Base-by-base conservation (phyloP, 2,888 invertebrate genomes). In the Drosophila paracracens region DNA sequence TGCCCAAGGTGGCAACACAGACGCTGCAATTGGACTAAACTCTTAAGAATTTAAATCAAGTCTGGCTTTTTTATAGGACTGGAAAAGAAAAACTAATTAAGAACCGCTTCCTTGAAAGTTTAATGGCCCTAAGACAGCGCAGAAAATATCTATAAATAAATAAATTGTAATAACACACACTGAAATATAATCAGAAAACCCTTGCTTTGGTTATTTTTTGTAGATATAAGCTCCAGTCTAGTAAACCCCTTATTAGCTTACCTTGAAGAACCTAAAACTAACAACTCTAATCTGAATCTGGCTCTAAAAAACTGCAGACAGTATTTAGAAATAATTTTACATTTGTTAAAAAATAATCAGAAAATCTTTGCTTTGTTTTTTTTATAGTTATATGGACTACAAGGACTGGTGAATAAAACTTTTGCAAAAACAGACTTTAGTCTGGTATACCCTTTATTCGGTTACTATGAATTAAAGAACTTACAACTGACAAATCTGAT, bases 1-100 rank as follows among this genome's bases (percentile, higher is more conserved):
- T 81, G 77, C 69, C 72, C 64, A 71, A 81, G 81, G 77, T 76
- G 69, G 63, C 79, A 72, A 56, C 58, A 40, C 60, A 60, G 53
- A 57, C 21, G 48, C 65, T 40, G 59, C 65, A 56, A 46, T 36
- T n/a, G 52, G 27, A 27, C 40, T 31, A 29, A 59, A 10, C 29
- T 21, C 56, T 18, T 7, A 36, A 71, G 36, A 36, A 35, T 27
- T 36, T 7, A 16, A 18, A 6, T 7, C 18, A 29, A 58, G 27
- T 56, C 36, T 2, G 36, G 64, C 43, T 38, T 64, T 27, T 11
- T n/a, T 5, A 54, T 16, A 4, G 25, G 4, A 25, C 16, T 46
- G 46, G 8, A 4, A 0, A 2, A n/a, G n/a, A 16, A 6, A 46
- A 25, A 46, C 21, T 46, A 46, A 46, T 25, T 25, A 25, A 25